Base-by-base conservation (phyloP, 1,140 invertebrate species). In the Panulirus ornatus region DNA sequence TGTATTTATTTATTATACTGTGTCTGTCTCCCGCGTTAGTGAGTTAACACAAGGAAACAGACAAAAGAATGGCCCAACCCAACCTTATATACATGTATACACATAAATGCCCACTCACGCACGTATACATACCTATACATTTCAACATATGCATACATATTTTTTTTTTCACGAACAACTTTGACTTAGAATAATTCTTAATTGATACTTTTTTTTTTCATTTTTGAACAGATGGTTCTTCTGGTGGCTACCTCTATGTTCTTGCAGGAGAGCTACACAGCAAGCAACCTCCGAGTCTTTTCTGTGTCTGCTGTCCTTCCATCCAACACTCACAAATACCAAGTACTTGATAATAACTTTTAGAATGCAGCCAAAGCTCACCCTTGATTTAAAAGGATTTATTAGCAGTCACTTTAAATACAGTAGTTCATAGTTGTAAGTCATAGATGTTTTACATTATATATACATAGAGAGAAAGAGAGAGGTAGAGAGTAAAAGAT, bases 211-310 rank as follows among this genome's bases (percentile, higher is more conserved):
- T 54, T 54, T 82, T n/a, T 22, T 47, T 16, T 71, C 34, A 3
- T 51, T 51, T 11, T 73, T 22, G 16, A 36, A 54, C 78, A 88
- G 86, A 70, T 88, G 36, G 76, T 88, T 81, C 78, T 88, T 0
- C 78, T 88, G 54, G 42, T 88, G 54, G 86, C 86, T 19, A 81
- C 86, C 9, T 70, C 76, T 5, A 81, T 88, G 42, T 88, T 88
- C 86, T 42, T 88, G 19, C 86, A 88, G n/a, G 86, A 88, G 40
- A 71, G 86, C 47, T 81, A 82, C 66, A 73, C 58, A 8, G 76
- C 76, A 22, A 38, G 38, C n/a, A 82, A 73, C 40, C 63, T 81
- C 14, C 76, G 36, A 42, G 34, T 82, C 3, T 88, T 82, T 63
- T 81, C 86, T 71, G 58, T 63, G 40, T 81, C 86, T 51, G 76